Evolutionary conservation across 2,113 vertebrate genomes (phyloP), one percentile per base, ranked within the genome.

Genomic region (Grallaria varia): DNA sequence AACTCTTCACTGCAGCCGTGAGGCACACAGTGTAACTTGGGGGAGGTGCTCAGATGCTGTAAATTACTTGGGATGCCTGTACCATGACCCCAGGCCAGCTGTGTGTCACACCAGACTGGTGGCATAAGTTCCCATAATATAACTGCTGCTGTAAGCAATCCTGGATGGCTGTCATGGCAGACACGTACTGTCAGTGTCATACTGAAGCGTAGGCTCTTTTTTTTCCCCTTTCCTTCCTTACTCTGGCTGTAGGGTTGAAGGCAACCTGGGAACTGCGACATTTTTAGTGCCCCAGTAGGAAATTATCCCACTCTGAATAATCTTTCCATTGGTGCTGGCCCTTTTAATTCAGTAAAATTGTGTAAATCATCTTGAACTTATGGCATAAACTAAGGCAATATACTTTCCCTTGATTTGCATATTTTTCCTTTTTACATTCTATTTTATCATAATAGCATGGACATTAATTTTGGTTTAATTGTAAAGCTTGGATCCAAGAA

Each of bases 401-500:
- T 19, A 21, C 13, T 67, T 80, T 31, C 60, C 14, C 35, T 64
- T 83, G 53, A 55, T 94, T 89, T 87, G 56, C 55, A 58, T 90
- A 80, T 68, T 37, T 78, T 95, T 85, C 56, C 81, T 25, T 8
- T 89, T 84, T 74, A 44, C 9, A 30, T 89, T 64, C 53, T 84
- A 8, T 63, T 95, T 93, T 79, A 31, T 50, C 1, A 0, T 35
- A 92, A 72, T 59, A 81, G 14, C 33, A 56, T 30, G 56, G 52
- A 50, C 67, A 55, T n/a, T 89, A 78, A 91, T 95, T 96, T 95
- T 84, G 33, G 35, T 91, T 92, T 96, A 92, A 90, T 76, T 95
- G 15, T 74, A 64, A 93, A 94, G 24, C 42, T 44, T 56, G 59
- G 53, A 83, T 81, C 49, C 31, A 89, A 89, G 30, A 80, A 93